phyloP scores from a whole-genome alignment of 2,888 invertebrate genomes.

The Eumacrocentrus americanus region DNA sequence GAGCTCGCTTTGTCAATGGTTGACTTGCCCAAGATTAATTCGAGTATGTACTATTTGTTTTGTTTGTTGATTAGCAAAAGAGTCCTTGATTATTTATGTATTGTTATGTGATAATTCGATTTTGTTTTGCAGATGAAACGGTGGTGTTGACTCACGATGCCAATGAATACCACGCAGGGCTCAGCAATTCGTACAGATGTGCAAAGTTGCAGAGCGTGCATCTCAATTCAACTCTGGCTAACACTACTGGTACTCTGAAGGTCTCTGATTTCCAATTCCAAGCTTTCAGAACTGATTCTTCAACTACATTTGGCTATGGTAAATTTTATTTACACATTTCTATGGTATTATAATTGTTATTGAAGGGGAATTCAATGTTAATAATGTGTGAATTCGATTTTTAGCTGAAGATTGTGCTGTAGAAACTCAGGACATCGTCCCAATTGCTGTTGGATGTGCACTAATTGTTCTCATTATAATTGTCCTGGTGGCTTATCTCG shows the following conservation, averaged over 20 bases:
- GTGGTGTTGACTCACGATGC: slow-evolving; percentile 63
- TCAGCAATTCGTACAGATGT: slow-evolving; percentile 78
- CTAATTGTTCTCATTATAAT: slow-evolving; percentile 88
- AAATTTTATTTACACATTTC: slow-evolving; percentile 49
- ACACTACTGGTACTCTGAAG: slow-evolving; percentile 63
- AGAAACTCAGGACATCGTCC: slow-evolving; percentile 88
- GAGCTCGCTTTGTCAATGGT: slow-evolving; percentile 46
- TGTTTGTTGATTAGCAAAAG: not conserved
- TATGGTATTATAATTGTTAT: not conserved
- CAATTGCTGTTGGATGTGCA: slow-evolving; percentile 95
- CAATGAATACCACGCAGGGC: slow-evolving; percentile 67
- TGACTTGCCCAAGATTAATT: slow-evolving; percentile 54
- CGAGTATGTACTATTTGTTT: slow-evolving; percentile 39
- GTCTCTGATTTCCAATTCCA: slow-evolving; percentile 74
- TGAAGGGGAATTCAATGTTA: not conserved
- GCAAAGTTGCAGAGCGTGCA: slow-evolving; percentile 66
- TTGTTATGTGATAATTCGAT: slow-evolving; percentile 20
- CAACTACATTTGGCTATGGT: slow-evolving; percentile 70
- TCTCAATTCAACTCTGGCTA: slow-evolving; percentile 60
- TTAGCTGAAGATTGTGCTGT: slow-evolving; percentile 76
- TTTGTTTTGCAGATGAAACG: slow-evolving; percentile 47
- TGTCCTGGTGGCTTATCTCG: slow-evolving; percentile 90
- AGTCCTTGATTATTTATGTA: not conserved
- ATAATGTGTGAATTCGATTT: slow-evolving; percentile 23
- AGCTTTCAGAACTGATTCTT: slow-evolving; percentile 69